phyloP scores from a whole-genome alignment of 2,797 vertebrate species.

The Sorex maritimensis region DNA sequence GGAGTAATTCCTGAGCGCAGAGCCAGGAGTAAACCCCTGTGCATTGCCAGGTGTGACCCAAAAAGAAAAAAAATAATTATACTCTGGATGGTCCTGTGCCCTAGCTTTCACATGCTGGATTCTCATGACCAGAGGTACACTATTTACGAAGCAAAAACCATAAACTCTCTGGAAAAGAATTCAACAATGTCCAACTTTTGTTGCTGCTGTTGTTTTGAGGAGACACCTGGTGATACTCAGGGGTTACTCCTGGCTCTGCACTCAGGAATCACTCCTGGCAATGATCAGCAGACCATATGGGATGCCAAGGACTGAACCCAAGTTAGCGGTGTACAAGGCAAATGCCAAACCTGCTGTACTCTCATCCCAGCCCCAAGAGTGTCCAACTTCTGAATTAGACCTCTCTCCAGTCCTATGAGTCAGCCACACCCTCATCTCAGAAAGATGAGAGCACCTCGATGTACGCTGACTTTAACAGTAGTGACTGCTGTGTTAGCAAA shows the following conservation, averaged over 20 bases:
- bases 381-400: not conserved
- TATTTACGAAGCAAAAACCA: not conserved
- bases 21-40: no score
- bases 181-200: not conserved
- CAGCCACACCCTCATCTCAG: not conserved
- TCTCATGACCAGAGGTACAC: not conserved
- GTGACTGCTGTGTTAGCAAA: not conserved
- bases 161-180: not conserved
- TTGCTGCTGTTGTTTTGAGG: no score
- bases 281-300: no score
- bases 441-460: not conserved
- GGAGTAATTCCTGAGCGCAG: no score
- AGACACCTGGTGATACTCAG: no score
- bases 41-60: no score
- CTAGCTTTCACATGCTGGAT: not conserved
- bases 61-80: not conserved
- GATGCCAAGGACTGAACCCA: no score
- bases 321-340: no score
- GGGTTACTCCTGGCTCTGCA: no score
- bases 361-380: not conserved
- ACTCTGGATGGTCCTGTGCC: not conserved
- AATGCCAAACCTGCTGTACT: no score
- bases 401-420: not conserved
- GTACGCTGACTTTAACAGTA: not conserved
- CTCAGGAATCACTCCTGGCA: no score